Evolutionary conservation across 2,888 invertebrate genomes (phyloP).

Genomic region (Athalia cordata): DNA sequence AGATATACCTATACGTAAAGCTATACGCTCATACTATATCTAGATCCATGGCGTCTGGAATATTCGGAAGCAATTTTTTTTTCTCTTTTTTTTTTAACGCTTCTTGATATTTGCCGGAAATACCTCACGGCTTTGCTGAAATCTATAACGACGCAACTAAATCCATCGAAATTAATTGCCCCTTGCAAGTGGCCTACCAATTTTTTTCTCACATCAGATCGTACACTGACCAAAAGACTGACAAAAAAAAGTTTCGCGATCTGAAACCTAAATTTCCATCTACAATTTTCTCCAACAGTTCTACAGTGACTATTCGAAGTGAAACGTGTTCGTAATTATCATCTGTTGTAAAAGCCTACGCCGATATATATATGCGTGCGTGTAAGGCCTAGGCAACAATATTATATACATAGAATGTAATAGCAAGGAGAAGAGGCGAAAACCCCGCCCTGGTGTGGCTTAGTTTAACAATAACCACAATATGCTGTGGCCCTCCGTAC

Average conservation of each 20-base stretch:
- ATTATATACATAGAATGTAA: constrained; percentile 4
- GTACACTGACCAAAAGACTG: too few relatives aligned
- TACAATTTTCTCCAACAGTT: not conserved
- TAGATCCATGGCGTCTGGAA: not conserved
- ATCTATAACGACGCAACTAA: not conserved
- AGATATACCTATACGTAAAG: too few relatives aligned
- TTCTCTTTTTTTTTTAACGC: too few relatives aligned
- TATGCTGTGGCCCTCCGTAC: constrained; percentile 61
- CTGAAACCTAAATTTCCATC: too few relatives aligned
- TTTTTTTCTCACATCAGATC: too few relatives aligned
- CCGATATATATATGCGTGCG: too few relatives aligned
- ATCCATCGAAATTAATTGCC: too few relatives aligned
- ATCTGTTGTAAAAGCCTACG: not conserved
- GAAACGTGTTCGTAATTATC: constrained; percentile 9
- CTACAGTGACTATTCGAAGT: not conserved
- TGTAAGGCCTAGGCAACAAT: constrained; percentile 19
- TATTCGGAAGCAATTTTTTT: too few relatives aligned
- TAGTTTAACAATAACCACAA: constrained; percentile 66
- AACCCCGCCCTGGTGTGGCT: constrained; percentile 16
- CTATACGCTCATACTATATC: too few relatives aligned
- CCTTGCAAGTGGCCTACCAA: too few relatives aligned
- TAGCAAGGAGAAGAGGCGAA: constrained; percentile 24
- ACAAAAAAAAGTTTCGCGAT: too few relatives aligned
- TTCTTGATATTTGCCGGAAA: not conserved
- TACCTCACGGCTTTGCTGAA: constrained; percentile 8